These are phyloP conservation scores for Oreortyx pictus DNA, from an alignment of 2,797 vertebrate species.

Conservation along the genomic window DNA sequence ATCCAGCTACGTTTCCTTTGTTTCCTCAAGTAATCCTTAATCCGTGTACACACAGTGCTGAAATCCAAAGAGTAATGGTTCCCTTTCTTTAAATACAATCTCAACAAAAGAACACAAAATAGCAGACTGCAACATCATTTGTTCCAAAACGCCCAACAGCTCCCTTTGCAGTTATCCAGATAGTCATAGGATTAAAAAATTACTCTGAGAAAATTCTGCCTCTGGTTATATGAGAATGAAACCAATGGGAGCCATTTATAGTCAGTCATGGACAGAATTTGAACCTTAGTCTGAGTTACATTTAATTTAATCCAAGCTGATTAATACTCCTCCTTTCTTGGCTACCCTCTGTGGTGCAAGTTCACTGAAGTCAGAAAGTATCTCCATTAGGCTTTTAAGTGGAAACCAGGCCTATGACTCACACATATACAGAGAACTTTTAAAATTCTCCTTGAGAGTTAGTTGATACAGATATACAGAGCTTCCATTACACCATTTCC, in stretches of 20 bases:
- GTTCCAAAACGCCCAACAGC: not conserved
- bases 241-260: conserved; percentile 4
- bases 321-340: not conserved
- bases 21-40: not conserved
- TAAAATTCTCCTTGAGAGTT: conserved; percentile 5
- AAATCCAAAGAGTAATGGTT: not conserved
- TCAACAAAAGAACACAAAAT: not conserved
- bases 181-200: conserved; percentile 36
- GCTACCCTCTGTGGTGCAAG: not conserved
- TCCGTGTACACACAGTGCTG: not conserved
- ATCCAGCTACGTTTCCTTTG: fast-evolving
- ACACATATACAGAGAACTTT: not conserved
- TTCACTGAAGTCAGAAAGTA: not conserved
- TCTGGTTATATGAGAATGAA: not conserved
- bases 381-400: not conserved
- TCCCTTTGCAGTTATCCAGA: conserved; percentile 17
- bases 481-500: not conserved
- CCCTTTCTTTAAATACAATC: not conserved
- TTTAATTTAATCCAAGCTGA: conserved; percentile 33
- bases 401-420: conserved; percentile 6
- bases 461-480: not conserved
- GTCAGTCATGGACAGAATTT: conserved; percentile 29
- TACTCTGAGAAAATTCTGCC: conserved; percentile 39
- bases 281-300: conserved; percentile 8
- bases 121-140: not conserved